Evolutionary conservation across 2,888 invertebrate species (phyloP), one percentile per base, ranked within the genome.

Genomic region (Trichacis sp.): DNA sequence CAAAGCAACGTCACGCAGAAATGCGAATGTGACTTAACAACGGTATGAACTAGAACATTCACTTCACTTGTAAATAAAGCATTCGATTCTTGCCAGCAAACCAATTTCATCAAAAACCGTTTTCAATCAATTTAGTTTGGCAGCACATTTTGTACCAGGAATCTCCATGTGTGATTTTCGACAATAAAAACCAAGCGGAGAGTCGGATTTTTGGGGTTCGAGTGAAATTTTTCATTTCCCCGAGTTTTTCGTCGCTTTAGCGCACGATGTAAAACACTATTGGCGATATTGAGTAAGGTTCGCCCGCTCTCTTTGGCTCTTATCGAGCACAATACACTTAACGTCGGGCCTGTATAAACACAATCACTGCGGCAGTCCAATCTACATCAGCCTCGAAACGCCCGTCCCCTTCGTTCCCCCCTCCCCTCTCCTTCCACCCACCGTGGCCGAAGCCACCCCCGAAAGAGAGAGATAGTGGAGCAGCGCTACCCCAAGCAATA

Each of bases 401-500:
- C 61, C 64, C 61, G 64, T 55, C 53, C 15, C 54, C 20, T 42
- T 12, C 18, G n/a, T n/a, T n/a, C 71, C 64, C 59, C 69, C 64
- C 70, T n/a, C n/a, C n/a, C 72, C 68, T 60, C 68, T 67, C 45
- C 64, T 14, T 53, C n/a, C n/a, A n/a, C n/a, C n/a, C n/a, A n/a
- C n/a, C 17, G 51, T 51, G 45, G 46, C 57, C 58, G 54, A 64
- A 65, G 57, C 56, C 33, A 53, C 51, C 48, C 54, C 48, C 54
- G 61, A 52, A 64, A 65, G 54, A 59, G 64, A n/a, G n/a, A 60
- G 56, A 63, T 45, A 65, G 66, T 64, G 8, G 30, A n/a, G 49
- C 48, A 29, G 65, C 65, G 68, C 72, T 70, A 68, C 74, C 73
- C 72, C 72, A 68, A 76, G 78, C 78, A 81, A 79, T 79, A 79